phyloP scores from a whole-genome alignment of 2,888 invertebrate genomes.

The Hermaeophaga mercurialis region DNA sequence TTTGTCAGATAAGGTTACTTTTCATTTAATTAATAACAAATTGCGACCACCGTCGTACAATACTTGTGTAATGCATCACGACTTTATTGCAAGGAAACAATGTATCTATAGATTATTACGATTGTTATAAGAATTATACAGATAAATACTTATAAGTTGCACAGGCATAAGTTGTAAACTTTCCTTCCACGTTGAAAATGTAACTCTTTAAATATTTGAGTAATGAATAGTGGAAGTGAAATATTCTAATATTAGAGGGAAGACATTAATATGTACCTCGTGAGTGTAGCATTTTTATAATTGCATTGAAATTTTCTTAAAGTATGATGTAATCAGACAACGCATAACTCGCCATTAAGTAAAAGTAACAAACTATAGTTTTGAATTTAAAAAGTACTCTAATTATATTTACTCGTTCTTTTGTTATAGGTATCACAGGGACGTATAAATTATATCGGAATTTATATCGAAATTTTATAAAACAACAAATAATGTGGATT shows the following conservation, averaged over 20 bases:
- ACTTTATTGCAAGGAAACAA: constrained; percentile 34
- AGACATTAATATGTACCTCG: neutral
- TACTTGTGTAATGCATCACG: constrained; percentile 40
- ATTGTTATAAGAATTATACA: constrained; percentile 33
- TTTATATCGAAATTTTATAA: no score
- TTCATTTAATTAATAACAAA: constrained; percentile 40
- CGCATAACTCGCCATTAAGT: no score
- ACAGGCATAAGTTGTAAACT: neutral
- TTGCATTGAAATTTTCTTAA: neutral
- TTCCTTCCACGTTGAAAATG: constrained; percentile 8
- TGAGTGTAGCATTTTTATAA: neutral
- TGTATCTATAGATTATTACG: constrained; percentile 37
- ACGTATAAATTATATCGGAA: no score
- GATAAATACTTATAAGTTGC: constrained; percentile 8
- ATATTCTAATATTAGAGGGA: neutral
- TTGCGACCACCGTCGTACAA: constrained; percentile 36
- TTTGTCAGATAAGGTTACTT: constrained; percentile 31
- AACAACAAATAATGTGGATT: no score
- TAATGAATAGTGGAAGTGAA: neutral
- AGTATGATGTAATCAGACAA: neutral
- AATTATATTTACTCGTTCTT: no score
- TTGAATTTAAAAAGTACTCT: no score
- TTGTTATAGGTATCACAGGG: no score
- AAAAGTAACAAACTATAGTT: no score
- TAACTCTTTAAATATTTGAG: neutral